These are phyloP conservation scores for Urocynchramus pylzowi DNA, from an alignment of 2,113 vertebrate genomes.

Conservation along the genomic window DNA sequence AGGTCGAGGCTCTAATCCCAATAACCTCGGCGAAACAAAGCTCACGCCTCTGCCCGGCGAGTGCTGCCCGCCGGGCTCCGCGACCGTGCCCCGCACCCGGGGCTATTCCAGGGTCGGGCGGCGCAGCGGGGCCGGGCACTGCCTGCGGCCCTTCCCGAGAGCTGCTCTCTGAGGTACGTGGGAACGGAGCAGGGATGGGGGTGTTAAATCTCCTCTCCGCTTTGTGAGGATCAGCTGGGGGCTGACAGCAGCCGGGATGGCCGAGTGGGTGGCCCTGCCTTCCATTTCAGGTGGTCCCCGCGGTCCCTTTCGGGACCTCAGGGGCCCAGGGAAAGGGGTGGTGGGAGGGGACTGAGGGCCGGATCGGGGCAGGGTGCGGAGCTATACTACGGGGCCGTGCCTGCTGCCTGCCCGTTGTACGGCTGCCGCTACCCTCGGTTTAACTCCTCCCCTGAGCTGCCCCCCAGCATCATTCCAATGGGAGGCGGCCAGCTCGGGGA, in stretches of 20 bases:
- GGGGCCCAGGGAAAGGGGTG: slow-evolving; percentile 64
- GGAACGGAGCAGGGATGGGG: slow-evolving; percentile 14
- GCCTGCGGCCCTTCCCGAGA: neutral
- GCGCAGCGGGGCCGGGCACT: neutral
- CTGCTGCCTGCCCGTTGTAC: neutral
- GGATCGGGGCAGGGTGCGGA: neutral
- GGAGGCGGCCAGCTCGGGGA: neutral
- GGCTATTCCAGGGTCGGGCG: neutral
- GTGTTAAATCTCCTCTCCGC: slow-evolving; percentile 17
- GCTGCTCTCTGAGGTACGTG: slow-evolving; percentile 60
- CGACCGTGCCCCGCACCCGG: neutral
- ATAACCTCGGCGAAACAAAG: neutral
- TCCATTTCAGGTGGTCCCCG: slow-evolving; percentile 70
- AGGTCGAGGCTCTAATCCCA: neutral
- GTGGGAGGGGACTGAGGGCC: slow-evolving; percentile 48
- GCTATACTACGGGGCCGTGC: neutral
- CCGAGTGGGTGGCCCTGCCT: slow-evolving; percentile 70
- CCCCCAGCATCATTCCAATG: neutral
- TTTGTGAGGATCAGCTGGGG: slow-evolving; percentile 47
- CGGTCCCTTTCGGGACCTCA: slow-evolving; percentile 61
- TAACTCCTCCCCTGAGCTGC: neutral
- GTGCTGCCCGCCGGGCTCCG: neutral
- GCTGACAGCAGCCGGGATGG: slow-evolving; percentile 40
- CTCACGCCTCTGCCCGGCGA: neutral
- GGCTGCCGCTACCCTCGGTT: neutral